These are phyloP conservation scores for Sminthopsis crassicaudata DNA, from an alignment of 2,113 vertebrate species.

Conservation along the genomic window DNA sequence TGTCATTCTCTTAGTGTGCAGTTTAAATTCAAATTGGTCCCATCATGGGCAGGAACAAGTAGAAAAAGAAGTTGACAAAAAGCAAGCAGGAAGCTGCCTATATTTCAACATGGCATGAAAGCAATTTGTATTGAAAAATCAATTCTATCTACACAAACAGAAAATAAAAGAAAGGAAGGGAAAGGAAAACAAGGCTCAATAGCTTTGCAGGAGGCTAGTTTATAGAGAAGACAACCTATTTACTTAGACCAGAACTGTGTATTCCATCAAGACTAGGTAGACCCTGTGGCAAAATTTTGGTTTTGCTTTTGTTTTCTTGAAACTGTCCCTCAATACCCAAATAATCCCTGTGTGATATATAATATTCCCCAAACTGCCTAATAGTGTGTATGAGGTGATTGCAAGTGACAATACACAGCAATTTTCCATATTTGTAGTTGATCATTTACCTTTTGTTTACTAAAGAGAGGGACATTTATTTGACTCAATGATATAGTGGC, in stretches of 20 bases:
- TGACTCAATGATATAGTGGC: background rate
- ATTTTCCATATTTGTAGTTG: background rate
- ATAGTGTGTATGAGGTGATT: background rate
- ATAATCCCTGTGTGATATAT: background rate
- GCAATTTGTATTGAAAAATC: slow-evolving; percentile 15
- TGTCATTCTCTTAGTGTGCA: background rate
- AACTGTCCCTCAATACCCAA: background rate
- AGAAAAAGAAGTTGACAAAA: background rate
- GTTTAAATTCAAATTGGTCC: background rate
- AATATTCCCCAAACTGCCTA: background rate
- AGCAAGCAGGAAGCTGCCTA: background rate
- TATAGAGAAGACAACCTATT: background rate
- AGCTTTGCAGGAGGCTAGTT: background rate
- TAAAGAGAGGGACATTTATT: background rate
- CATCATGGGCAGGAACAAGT: background rate
- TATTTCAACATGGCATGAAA: slow-evolving; percentile 22
- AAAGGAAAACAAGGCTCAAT: slow-evolving; percentile 4
- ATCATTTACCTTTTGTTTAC: background rate
- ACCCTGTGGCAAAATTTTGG: background rate
- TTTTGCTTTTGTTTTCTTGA: background rate
- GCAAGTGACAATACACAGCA: background rate
- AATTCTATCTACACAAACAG: background rate
- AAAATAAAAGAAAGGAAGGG: background rate
- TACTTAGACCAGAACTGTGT: background rate
- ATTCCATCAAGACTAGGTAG: background rate